phyloP scores from a whole-genome alignment of 2,797 vertebrate species.

The Lerista edwardsae region DNA sequence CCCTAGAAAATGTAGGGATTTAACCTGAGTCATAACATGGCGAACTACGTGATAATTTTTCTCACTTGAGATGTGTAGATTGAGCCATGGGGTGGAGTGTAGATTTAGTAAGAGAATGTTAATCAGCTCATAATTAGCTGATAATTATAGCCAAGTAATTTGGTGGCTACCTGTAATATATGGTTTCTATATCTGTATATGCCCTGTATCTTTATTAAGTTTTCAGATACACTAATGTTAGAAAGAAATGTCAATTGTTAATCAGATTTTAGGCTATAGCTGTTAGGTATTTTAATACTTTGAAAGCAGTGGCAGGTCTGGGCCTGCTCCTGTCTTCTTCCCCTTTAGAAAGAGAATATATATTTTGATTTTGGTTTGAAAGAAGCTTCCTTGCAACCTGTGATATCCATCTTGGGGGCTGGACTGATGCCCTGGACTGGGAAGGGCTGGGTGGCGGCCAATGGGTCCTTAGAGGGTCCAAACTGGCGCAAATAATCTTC shows the following conservation, averaged over 20 bases:
- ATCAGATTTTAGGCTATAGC: conserved; percentile 23
- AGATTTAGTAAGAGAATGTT: conserved; percentile 9
- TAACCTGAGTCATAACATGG: no score
- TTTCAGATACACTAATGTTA: neutral
- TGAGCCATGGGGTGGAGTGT: neutral
- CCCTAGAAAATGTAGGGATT: neutral
- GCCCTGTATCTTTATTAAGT: conserved; percentile 10
- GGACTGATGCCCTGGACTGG: no score
- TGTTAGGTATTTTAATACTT: neutral
- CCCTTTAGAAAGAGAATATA: neutral
- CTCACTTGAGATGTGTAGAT: no score
- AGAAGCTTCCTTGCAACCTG: conserved; percentile 15
- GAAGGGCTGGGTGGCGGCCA: no score
- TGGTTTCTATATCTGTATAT: conserved; percentile 41
- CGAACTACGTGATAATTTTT: no score
- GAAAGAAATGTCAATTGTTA: conserved; percentile 46
- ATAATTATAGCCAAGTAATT: conserved; percentile 19
- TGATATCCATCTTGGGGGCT: no score
- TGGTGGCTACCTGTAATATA: neutral
- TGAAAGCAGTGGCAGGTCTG: conserved; percentile 13
- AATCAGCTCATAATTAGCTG: conserved; percentile 7
- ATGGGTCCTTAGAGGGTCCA: no score
- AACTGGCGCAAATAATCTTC: no score
- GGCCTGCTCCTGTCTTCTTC: conserved; percentile 17
- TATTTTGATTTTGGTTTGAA: conserved; percentile 22